Evolutionary conservation across 2,113 vertebrate genomes (phyloP).

Genomic region (Chroicocephalus ridibundus): DNA sequence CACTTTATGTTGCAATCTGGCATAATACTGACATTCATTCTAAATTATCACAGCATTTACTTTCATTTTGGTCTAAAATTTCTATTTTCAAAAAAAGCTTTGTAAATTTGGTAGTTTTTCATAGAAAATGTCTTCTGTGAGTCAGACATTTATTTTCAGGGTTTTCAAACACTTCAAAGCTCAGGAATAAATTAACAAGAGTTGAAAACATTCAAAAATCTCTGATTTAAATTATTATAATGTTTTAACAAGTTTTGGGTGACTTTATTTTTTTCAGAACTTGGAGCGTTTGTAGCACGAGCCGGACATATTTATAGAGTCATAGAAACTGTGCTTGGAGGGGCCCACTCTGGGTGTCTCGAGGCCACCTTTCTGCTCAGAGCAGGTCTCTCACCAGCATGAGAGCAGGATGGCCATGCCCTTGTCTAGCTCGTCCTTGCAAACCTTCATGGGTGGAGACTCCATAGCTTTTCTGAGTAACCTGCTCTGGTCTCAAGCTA

Average conservation of each 20-base stretch:
- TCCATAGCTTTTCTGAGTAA: background rate
- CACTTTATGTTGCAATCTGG: background rate
- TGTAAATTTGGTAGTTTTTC: background rate
- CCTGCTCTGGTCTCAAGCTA: background rate
- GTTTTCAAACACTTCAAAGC: slow-evolving; percentile 26
- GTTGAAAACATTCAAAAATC: background rate
- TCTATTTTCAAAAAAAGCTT: background rate
- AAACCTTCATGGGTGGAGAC: background rate
- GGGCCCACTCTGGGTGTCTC: background rate
- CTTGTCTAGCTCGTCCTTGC: background rate
- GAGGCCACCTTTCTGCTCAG: background rate
- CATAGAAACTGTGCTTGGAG: background rate
- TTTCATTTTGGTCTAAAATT: slow-evolving; percentile 18
- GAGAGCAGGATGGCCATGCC: background rate
- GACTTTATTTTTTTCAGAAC: background rate
- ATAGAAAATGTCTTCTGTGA: background rate
- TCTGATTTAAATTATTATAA: background rate
- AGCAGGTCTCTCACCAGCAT: background rate
- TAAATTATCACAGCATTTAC: background rate
- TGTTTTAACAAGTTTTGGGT: background rate
- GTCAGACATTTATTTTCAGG: slow-evolving; percentile 7
- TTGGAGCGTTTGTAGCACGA: background rate
- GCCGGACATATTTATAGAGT: background rate
- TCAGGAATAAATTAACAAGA: slow-evolving; percentile 20
- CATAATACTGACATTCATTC: background rate